These are phyloP conservation scores for Anolis sagrei DNA, from an alignment of 2,113 vertebrate species.

Conservation along the genomic window DNA sequence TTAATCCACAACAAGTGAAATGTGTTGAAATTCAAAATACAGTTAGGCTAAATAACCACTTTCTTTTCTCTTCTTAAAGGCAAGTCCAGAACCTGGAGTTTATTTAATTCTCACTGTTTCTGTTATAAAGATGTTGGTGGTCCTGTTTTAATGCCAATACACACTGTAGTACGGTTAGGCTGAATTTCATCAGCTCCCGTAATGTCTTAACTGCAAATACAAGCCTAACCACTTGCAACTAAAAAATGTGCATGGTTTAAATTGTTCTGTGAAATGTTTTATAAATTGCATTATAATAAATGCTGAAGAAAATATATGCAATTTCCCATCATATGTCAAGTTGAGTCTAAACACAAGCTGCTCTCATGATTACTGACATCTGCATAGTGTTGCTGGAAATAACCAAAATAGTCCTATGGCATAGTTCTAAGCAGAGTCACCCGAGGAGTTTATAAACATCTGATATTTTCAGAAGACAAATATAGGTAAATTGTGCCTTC, in stretches of 20 bases:
- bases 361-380: slow-evolving; percentile 30
- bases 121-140: slow-evolving; percentile 74
- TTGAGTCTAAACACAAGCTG: slow-evolving; percentile 60
- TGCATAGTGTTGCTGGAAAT: slow-evolving; percentile 20
- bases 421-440: slow-evolving; percentile 37
- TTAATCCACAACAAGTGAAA: slow-evolving; percentile 71
- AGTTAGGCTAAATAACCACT: slow-evolving; percentile 65
- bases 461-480: slow-evolving; percentile 41
- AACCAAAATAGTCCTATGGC: slow-evolving; percentile 47
- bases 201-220: slow-evolving; percentile 54
- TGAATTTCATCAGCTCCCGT: slow-evolving; percentile 67
- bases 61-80: slow-evolving; percentile 55
- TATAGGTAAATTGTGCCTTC: slow-evolving; percentile 1
- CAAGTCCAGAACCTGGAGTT: slow-evolving; percentile 54
- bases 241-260: slow-evolving; percentile 57
- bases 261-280: slow-evolving; percentile 59
- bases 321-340: slow-evolving; percentile 72
- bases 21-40: slow-evolving; percentile 70
- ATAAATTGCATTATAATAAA: slow-evolving; percentile 50
- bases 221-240: slow-evolving; percentile 48
- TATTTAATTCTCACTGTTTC: slow-evolving; percentile 61
- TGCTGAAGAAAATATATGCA: slow-evolving; percentile 66
- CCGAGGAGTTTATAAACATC: slow-evolving; percentile 40
- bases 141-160: slow-evolving; percentile 63
- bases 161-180: slow-evolving; percentile 49